Conservation (phyloP, 1,140 invertebrate species). For the Drosophila takahashii region DNA sequence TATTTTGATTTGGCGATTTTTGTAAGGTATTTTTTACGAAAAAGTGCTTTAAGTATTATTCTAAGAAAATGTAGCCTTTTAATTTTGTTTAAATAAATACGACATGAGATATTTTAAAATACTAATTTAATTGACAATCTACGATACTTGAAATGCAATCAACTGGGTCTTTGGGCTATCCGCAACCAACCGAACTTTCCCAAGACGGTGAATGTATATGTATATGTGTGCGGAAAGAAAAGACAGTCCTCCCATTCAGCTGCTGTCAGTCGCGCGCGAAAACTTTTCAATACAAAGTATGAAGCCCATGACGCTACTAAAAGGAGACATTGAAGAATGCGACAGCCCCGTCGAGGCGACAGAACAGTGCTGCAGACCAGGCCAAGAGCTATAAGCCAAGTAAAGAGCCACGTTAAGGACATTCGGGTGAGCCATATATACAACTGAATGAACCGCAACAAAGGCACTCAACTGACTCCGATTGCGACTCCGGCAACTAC, state of each 20-base stretch:
- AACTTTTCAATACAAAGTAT: conserved; percentile 78
- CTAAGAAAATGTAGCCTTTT: too few relatives aligned
- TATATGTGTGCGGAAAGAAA: conserved; percentile 21
- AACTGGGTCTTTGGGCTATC: conserved; percentile 35
- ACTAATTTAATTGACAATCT: background rate
- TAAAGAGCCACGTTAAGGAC: conserved; percentile 35
- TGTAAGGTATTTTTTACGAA: too few relatives aligned
- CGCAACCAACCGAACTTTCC: conserved; percentile 16
- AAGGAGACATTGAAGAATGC: conserved; percentile 72
- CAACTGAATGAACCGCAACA: conserved; percentile 74
- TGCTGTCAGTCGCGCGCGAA: conserved; percentile 50
- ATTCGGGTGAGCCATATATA: conserved; percentile 28
- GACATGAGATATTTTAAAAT: too few relatives aligned
- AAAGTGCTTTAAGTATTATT: too few relatives aligned
- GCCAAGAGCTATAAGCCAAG: conserved; percentile 28
- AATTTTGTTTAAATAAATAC: too few relatives aligned
- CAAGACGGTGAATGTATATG: conserved; percentile 16
- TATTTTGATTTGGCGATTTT: too few relatives aligned
- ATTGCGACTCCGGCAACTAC: conserved; percentile 31
- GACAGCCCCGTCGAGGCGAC: conserved; percentile 45
- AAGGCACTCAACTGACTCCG: conserved; percentile 55
- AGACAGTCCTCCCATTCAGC: conserved; percentile 30
- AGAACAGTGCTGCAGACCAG: conserved; percentile 2
- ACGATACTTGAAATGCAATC: background rate
- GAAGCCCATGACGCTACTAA: conserved; percentile 67